Evolutionary conservation across 2,888 invertebrate genomes (phyloP).

Genomic region (Meganola albula): DNA sequence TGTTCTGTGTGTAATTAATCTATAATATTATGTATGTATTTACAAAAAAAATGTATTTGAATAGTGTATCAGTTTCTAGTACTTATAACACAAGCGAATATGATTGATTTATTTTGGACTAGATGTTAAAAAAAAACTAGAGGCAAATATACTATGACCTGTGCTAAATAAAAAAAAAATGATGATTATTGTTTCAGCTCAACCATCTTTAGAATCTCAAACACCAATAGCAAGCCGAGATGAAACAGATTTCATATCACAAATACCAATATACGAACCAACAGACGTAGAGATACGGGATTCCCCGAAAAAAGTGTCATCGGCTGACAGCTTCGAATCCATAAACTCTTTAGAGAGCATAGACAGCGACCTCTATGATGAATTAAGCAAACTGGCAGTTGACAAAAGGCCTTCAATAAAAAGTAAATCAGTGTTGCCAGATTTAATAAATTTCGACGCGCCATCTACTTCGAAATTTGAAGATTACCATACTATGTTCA

Average conservation of each 20-base stretch:
- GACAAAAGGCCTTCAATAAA: constrained; percentile 43
- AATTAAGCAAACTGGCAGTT: constrained; percentile 52
- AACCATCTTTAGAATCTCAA: constrained; percentile 21
- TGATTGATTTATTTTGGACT: too few relatives aligned
- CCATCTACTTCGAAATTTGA: constrained; percentile 60
- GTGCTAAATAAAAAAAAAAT: too few relatives aligned
- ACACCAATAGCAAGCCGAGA: constrained; percentile 24
- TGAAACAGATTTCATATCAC: constrained; percentile 53
- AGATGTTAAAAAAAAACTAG: too few relatives aligned
- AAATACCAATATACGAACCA: constrained; percentile 65
- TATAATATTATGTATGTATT: too few relatives aligned
- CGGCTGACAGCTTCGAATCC: constrained; percentile 54
- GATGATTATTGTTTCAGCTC: constrained; percentile 25
- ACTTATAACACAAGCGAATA: too few relatives aligned
- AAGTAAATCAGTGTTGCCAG: constrained; percentile 52
- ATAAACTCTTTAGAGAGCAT: constrained; percentile 59
- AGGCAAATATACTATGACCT: too few relatives aligned
- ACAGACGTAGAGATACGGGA: constrained; percentile 52
- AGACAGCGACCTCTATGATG: constrained; percentile 57
- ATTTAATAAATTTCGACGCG: constrained; percentile 60
- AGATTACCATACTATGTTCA: constrained; percentile 55
- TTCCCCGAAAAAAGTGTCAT: constrained; percentile 32
- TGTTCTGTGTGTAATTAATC: too few relatives aligned
- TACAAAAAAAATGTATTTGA: too few relatives aligned
- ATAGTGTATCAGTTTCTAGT: too few relatives aligned